Conservation (phyloP, 2,888 invertebrate species). For the Gortyna flavago region DNA sequence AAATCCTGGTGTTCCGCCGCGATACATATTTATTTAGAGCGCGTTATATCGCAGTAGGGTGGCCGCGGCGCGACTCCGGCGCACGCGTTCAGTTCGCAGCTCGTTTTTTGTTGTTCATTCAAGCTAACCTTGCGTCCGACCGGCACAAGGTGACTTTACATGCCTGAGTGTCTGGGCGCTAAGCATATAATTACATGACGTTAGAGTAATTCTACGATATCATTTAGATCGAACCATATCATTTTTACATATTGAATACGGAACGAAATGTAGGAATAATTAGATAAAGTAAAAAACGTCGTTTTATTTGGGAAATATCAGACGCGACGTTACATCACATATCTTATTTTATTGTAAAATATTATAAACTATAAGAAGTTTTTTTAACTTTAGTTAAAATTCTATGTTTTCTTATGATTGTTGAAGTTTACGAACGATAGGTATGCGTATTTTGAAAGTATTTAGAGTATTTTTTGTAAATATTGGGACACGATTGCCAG, state of each 20-base stretch:
- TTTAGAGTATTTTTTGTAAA: constrained; percentile 73
- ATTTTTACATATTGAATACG: constrained; percentile 82
- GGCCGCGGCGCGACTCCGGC: constrained; percentile 69
- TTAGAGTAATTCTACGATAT: constrained; percentile 84
- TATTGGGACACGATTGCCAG: constrained; percentile 82
- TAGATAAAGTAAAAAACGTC: constrained; percentile 71
- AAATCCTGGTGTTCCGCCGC: constrained; percentile 30
- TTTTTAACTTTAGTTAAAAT: constrained; percentile 77
- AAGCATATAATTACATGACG: constrained; percentile 88
- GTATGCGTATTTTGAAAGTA: constrained; percentile 75
- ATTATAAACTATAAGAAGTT: constrained; percentile 70
- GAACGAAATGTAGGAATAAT: constrained; percentile 74
- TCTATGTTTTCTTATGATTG: constrained; percentile 77
- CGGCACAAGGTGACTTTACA: constrained; percentile 89
- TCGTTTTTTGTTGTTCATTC: constrained; percentile 88
- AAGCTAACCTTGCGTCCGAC: constrained; percentile 85
- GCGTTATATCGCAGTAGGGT: constrained; percentile 49
- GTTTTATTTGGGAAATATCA: constrained; percentile 64
- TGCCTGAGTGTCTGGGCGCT: constrained; percentile 87
- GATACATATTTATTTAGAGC: constrained; percentile 45
- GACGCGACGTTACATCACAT: constrained; percentile 63
- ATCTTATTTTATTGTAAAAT: constrained; percentile 75
- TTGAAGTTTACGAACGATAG: constrained; percentile 78
- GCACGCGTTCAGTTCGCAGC: constrained; percentile 80
- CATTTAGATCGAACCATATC: constrained; percentile 86